Conservation (phyloP, 2,797 vertebrate genomes). For the Clarias pachynema region DNA sequence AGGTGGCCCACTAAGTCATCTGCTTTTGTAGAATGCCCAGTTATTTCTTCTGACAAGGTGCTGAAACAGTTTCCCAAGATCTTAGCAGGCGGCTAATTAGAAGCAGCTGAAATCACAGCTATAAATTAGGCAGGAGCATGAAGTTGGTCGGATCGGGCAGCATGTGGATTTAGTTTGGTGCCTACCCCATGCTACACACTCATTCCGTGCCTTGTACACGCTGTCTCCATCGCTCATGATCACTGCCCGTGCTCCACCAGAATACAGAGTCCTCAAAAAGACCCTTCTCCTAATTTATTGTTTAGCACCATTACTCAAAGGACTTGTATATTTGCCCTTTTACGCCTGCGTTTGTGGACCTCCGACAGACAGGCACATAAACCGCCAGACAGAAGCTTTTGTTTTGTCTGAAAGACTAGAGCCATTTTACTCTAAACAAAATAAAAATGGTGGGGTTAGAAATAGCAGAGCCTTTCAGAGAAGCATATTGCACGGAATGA, state of each 20-base stretch:
- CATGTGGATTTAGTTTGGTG: slow-evolving; percentile 70
- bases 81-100: slow-evolving; percentile 66
- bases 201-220: slow-evolving; percentile 31
- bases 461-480: slow-evolving; percentile 56
- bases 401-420: slow-evolving; percentile 59
- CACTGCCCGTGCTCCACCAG: slow-evolving; percentile 13
- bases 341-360: slow-evolving; percentile 56
- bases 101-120: slow-evolving; percentile 71
- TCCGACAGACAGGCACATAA: slow-evolving; percentile 54
- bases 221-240: slow-evolving; percentile 16
- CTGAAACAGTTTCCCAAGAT: slow-evolving; percentile 72
- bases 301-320: slow-evolving; percentile 44
- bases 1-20: slow-evolving; percentile 61
- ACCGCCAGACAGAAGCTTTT: slow-evolving; percentile 44
- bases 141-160: slow-evolving; percentile 55
- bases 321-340: slow-evolving; percentile 61
- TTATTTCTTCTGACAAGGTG: slow-evolving; percentile 74
- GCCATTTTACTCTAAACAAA: slow-evolving; percentile 44
- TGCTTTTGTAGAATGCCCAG: slow-evolving; percentile 60
- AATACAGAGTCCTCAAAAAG: slow-evolving; percentile 4
- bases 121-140: slow-evolving; percentile 67
- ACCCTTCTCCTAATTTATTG: slow-evolving; percentile 57
- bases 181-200: slow-evolving; percentile 46
- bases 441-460: slow-evolving; percentile 19
- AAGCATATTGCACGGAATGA: slow-evolving; percentile 26